phyloP scores from a whole-genome alignment of 92 coral and sea anemone genomes.

The Epizoanthus illoricatus region DNA sequence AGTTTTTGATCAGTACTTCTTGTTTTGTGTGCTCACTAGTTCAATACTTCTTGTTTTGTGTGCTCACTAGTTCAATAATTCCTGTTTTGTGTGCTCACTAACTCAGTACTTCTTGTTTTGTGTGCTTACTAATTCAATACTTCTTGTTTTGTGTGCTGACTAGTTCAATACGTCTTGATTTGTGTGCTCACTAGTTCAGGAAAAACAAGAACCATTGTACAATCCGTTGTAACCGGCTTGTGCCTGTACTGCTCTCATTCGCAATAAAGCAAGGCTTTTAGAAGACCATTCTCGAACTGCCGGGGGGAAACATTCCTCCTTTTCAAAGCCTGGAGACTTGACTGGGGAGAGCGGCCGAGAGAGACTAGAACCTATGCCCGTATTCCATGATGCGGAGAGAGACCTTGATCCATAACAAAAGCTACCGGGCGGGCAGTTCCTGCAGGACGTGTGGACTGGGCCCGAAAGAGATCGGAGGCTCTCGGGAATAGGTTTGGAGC shows the following conservation, averaged over 20 bases:
- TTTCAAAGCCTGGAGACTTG: conserved; percentile 55
- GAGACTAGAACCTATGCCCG: conserved; percentile 17
- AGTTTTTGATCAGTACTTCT: too few species aligned
- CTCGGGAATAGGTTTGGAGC: conserved; percentile 66
- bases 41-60: neutral
- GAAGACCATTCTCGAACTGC: conserved; percentile 65
- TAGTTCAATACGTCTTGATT: neutral
- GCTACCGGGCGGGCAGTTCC: conserved; percentile 74
- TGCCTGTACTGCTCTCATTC: conserved; percentile 68
- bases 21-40: too few species aligned
- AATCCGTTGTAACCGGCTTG: conserved; percentile 21
- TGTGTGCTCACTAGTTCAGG: neutral
- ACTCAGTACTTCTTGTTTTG: neutral
- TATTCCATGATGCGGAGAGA: conserved; percentile 37
- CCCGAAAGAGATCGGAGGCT: conserved; percentile 47
- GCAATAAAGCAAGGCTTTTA: conserved; percentile 74
- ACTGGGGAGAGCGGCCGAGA: conserved; percentile 59
- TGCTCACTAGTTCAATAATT: neutral
- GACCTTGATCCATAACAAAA: conserved; percentile 61
- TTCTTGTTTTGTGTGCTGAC: neutral
- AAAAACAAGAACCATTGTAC: conserved; percentile 26
- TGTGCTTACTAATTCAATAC: neutral
- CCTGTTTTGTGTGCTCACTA: neutral
- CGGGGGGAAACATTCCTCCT: conserved; percentile 45
- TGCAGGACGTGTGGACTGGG: conserved; percentile 71